These are phyloP conservation scores for Propithecus deckenii DNA, from an alignment of 2,797 vertebrate species.

Conservation along the genomic window DNA sequence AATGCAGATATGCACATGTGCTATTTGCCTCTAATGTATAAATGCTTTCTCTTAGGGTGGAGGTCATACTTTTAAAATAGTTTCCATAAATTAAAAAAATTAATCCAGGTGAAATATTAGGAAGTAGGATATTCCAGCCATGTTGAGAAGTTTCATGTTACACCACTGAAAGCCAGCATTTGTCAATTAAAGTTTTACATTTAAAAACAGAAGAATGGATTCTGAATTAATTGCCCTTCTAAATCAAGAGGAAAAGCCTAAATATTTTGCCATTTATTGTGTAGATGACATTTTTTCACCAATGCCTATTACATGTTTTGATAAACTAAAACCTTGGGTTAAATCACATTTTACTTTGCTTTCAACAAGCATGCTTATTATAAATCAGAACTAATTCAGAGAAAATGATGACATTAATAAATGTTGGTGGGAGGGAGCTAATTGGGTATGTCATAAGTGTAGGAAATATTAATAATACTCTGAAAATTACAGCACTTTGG, in stretches of 20 bases:
- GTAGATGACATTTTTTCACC: slow-evolving; percentile 31
- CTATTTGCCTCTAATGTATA: background rate
- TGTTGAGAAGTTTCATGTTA: slow-evolving; percentile 6
- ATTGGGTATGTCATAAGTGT: background rate
- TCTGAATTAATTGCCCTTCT: slow-evolving; percentile 60
- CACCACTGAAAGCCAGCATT: background rate
- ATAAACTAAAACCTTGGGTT: slow-evolving; percentile 61
- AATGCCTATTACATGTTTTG: slow-evolving; percentile 34
- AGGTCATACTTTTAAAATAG: background rate
- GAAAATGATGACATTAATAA: slow-evolving; percentile 69
- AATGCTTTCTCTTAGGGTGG: background rate
- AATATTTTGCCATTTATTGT: background rate
- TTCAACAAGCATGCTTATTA: slow-evolving; percentile 72
- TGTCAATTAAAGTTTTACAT: slow-evolving; percentile 12
- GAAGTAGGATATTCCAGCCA: background rate
- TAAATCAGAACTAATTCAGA: slow-evolving; percentile 70
- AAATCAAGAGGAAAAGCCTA: slow-evolving; percentile 57
- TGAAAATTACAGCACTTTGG: slow-evolving; percentile 36
- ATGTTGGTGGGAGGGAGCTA: slow-evolving; percentile 18
- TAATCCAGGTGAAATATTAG: slow-evolving; percentile 33
- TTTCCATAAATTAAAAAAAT: slow-evolving; percentile 28
- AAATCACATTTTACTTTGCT: slow-evolving; percentile 71
- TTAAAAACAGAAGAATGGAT: slow-evolving; percentile 38
- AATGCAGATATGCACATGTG: background rate
- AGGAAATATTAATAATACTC: slow-evolving; percentile 41